These are phyloP conservation scores for Andrena haemorrhoa DNA, from an alignment of 2,888 invertebrate species.

Conservation along the genomic window DNA sequence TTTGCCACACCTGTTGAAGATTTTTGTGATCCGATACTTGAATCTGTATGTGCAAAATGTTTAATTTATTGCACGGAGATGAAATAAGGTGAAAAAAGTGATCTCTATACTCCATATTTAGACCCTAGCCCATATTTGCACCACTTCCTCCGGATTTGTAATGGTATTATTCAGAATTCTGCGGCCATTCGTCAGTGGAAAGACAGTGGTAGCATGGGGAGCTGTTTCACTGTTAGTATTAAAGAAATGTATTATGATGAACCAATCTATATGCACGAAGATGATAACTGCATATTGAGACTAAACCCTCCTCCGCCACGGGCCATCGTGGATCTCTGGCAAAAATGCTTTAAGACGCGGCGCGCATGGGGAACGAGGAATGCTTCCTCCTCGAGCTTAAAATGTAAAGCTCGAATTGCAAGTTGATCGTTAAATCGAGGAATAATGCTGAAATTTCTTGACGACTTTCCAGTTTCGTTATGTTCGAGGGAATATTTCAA, in stretches of 20 bases:
- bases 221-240: conserved; percentile 10
- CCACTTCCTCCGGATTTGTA: background rate
- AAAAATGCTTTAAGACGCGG: conserved; percentile 25
- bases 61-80: too few species aligned
- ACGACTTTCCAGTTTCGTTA: too few species aligned
- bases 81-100: too few species aligned
- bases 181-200: background rate
- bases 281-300: conserved; percentile 75
- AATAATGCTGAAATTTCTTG: too few species aligned
- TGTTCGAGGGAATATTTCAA: too few species aligned
- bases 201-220: background rate
- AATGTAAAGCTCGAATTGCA: background rate
- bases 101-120: too few species aligned
- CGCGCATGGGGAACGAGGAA: conserved; percentile 5
- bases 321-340: background rate
- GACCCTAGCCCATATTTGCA: too few species aligned
- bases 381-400: background rate
- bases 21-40: too few species aligned
- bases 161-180: background rate
- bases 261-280: conserved; percentile 52
- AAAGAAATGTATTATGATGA: conserved; percentile 45
- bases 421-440: too few species aligned
- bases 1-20: too few species aligned
- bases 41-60: too few species aligned
- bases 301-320: conserved; percentile 47